Evolutionary conservation across 2,113 vertebrate species (phyloP).

Genomic region (Eptatretus burgeri): DNA sequence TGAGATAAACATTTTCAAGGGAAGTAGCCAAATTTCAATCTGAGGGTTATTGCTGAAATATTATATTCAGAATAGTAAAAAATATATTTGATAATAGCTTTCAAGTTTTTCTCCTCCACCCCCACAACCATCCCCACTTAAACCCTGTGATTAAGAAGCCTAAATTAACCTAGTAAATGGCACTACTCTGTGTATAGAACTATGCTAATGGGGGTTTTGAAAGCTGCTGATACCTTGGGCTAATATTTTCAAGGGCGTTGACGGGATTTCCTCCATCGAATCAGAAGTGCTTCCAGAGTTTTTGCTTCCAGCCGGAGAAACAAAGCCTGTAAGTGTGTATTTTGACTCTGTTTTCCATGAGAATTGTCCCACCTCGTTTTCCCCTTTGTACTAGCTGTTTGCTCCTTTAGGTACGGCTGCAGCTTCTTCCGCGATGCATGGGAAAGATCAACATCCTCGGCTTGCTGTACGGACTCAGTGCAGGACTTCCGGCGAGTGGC

Average conservation of each 20-base stretch:
- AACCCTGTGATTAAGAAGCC: background rate
- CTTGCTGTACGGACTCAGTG: constrained; percentile 58
- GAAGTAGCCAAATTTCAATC: constrained; percentile 8
- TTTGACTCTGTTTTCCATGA: no score
- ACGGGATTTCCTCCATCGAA: constrained; percentile 27
- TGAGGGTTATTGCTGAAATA: constrained; percentile 15
- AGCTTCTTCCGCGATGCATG: constrained; percentile 62
- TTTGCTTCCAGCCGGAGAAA: constrained; percentile 47
- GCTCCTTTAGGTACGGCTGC: constrained; percentile 58
- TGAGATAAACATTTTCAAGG: no score
- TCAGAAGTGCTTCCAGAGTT: constrained; percentile 65
- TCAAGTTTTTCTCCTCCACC: background rate
- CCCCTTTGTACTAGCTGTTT: background rate
- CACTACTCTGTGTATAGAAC: background rate
- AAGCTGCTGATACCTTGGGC: background rate
- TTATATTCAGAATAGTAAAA: no score
- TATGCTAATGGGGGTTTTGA: background rate
- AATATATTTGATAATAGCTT: constrained; percentile 9
- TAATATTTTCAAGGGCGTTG: constrained; percentile 17
- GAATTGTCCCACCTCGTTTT: no score
- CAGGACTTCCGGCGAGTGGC: constrained; percentile 17
- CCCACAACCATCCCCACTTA: no score
- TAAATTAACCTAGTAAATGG: background rate
- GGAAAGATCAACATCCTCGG: constrained; percentile 72
- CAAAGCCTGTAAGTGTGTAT: constrained; percentile 36